Percentiles rank a stretch among this genome's conserved stretches.
These are phyloP conservation scores for Myoxocephalus aenaeus DNA, from an alignment of 2,797 vertebrate genomes.

Conservation along the genomic window DNA sequence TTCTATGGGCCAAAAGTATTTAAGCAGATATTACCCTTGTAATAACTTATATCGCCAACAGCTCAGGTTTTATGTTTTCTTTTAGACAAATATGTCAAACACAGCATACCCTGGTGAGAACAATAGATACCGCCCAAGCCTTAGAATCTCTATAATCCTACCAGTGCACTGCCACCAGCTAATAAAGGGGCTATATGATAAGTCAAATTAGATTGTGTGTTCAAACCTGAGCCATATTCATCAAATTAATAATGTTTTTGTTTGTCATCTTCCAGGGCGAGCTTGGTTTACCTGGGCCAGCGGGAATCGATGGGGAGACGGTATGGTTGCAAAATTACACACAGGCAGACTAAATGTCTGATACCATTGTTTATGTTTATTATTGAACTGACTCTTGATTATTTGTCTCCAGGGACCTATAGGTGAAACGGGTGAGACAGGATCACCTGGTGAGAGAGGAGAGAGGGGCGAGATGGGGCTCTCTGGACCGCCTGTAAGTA, in stretches of 20 bases:
- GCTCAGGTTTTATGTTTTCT: too few relatives aligned
- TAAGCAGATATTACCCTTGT: too few relatives aligned
- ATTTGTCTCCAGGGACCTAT: conserved; percentile 84
- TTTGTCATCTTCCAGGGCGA: conserved; percentile 85
- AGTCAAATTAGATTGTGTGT: neutral
- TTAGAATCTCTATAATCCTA: neutral
- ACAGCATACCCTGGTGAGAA: too few relatives aligned
- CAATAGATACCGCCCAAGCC: neutral
- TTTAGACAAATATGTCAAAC: too few relatives aligned
- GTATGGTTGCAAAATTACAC: conserved; percentile 67
- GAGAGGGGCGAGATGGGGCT: conserved; percentile 92
- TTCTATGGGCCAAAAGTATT: neutral
- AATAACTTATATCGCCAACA: too few relatives aligned
- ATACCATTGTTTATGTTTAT: neutral
- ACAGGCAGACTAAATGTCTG: neutral
- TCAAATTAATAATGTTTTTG: neutral
- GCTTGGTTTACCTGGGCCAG: conserved; percentile 89
- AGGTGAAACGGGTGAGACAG: conserved; percentile 88
- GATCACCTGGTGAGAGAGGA: conserved; percentile 87
- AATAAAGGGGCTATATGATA: neutral
- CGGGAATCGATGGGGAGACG: conserved; percentile 91
- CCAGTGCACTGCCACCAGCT: neutral
- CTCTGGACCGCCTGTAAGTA: conserved; percentile 88
- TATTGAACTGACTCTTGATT: neutral
- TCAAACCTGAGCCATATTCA: neutral